Percentiles rank a stretch among this genome's conserved stretches.
These are phyloP conservation scores for Pseudococcus jackbeardsleyi DNA, from an alignment of 2,888 invertebrate species.

Conservation along the genomic window DNA sequence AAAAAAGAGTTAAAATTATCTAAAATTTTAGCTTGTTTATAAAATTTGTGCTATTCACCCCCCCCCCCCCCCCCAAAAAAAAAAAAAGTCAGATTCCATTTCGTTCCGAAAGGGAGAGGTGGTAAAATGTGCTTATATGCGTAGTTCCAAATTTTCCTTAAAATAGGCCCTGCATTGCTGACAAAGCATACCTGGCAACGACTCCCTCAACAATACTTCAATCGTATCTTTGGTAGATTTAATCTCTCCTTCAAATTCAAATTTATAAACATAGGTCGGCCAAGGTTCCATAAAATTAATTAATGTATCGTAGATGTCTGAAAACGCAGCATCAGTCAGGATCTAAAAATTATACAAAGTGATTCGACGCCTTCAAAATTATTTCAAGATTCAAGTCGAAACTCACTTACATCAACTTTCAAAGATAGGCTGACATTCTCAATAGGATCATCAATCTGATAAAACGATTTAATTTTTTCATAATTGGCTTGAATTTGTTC, in stretches of 20 bases:
- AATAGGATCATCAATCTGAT: background rate
- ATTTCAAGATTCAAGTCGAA: background rate
- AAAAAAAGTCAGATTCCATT: too few relatives aligned
- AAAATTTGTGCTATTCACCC: too few relatives aligned
- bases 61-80: too few relatives aligned
- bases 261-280: background rate
- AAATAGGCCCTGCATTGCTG: too few relatives aligned
- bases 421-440: background rate
- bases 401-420: background rate
- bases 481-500: background rate
- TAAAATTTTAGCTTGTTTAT: too few relatives aligned
- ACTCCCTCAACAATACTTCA: background rate
- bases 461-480: background rate
- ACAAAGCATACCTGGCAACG: background rate
- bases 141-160: too few relatives aligned
- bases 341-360: background rate
- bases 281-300: background rate
- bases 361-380: background rate
- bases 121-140: too few relatives aligned
- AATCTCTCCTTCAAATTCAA: background rate
- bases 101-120: too few relatives aligned
- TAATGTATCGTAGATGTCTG: background rate
- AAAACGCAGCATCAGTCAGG: background rate
- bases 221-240: background rate
- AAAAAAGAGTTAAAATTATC: too few relatives aligned